phyloP scores from a whole-genome alignment of 92 coral and sea anemone species.

The Montipora capitata region DNA sequence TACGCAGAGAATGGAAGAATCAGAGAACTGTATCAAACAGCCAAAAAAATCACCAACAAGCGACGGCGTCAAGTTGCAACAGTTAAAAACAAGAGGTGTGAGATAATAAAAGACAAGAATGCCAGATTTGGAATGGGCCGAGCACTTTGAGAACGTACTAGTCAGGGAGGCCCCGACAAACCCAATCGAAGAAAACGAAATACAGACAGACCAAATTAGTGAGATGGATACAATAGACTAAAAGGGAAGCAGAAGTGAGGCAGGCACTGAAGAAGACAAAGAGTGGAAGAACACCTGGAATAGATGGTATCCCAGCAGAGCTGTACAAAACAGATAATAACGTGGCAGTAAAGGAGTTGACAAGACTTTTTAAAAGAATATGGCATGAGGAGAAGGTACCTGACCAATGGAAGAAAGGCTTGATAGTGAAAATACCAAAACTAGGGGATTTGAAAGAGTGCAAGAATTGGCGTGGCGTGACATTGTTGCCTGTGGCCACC shows the following conservation, averaged over 20 bases:
- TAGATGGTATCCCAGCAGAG: slow-evolving; percentile 25
- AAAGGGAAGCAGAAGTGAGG: slow-evolving; percentile 15
- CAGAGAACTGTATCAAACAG: slow-evolving; percentile 34
- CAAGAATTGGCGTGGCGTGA: background rate
- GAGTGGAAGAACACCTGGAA: slow-evolving; percentile 31
- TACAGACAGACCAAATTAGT: slow-evolving; percentile 24
- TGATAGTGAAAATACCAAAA: background rate
- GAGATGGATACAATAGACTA: background rate
- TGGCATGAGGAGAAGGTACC: slow-evolving; percentile 12
- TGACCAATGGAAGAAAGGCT: background rate
- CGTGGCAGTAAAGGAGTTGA: slow-evolving; percentile 24
- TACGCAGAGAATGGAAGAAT: slow-evolving; percentile 27
- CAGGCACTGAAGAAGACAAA: slow-evolving; percentile 31
- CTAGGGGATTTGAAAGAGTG: background rate
- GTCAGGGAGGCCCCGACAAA: slow-evolving; percentile 35
- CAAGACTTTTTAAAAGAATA: slow-evolving; percentile 24
- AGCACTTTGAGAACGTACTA: slow-evolving; percentile 37
- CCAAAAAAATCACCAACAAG: slow-evolving; percentile 24
- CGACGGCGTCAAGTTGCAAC: background rate
- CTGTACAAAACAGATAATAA: slow-evolving; percentile 9
- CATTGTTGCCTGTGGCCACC: background rate
- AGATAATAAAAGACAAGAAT: background rate
- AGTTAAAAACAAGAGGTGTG: slow-evolving; percentile 23
- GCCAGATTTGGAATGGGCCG: slow-evolving; percentile 38
- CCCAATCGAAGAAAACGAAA: slow-evolving; percentile 20